Base-by-base conservation (phyloP, 2,113 vertebrate genomes). In the Argyrosomus japonicus region DNA sequence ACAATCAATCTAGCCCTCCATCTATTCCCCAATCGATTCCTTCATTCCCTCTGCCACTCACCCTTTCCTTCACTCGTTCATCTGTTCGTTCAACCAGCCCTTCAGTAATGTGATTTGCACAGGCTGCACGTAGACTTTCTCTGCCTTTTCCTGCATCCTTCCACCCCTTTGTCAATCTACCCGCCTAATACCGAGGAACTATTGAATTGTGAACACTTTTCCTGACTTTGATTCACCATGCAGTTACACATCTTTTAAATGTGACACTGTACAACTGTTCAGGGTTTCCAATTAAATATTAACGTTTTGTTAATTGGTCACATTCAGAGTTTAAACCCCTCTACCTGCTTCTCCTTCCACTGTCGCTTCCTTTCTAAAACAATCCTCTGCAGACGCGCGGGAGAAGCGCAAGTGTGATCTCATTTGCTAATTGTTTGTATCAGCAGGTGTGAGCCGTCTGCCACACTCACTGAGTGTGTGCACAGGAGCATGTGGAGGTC, bases 401-500 rank as follows among this genome's bases (percentile, higher is more conserved):
- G 17, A 71, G 45, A 81, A 68, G 57, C 29, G 8, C 51, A n/a
- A 74, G 18, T 13, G 3, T 71, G 27, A 81, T 86, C 72, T 90
- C 60, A 83, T 82, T 82, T 82, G 50, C 64, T 85, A 81, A 88
- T 88, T 81, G 73, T 62, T 60, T 21, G 17, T 13, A 73, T 58
- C 69, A 79, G 84, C 86, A 91, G 80, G 88, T 86, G 88, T 51
- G 25, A 87, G 62, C 53, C 74, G 40, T 76, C 84, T 76, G 62
- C 68, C 71, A 62, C 53, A 47, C 57, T 67, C 27, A 60, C 65
- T 77, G 47, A 17, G 29, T 36, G 54, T 23, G 29, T 45, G 48
- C 21, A 36, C 10, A 0, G 15, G 47, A 57, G 45, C 72, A 43
- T n/a, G 18, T n/a, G n/a, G 69, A 69, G 29, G 40, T 53, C 14